Evolutionary conservation across 2,797 vertebrate genomes (phyloP), one percentile per base, ranked within the genome.

Genomic region (Leptodactylus fallax): DNA sequence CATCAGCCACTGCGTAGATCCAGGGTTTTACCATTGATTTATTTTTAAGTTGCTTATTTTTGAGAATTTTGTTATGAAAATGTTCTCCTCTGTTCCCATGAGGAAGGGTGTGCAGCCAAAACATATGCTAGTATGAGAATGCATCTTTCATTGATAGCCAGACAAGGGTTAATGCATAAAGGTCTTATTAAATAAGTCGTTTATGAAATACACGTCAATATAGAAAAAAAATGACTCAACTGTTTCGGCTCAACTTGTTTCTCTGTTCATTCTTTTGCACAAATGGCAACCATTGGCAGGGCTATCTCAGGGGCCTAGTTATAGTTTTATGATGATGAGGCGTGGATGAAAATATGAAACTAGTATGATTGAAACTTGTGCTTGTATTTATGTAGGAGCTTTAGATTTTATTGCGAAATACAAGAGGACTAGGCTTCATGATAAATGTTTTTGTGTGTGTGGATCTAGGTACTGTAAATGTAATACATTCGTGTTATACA

Each of bases 91-190:
- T 67, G 65, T 67, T 88, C 83, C 79, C 87, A 65, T 17, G 83
- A 81, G 87, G 19, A 88, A 65, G 80, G 78, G 55, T 88, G 77
- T 69, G 65, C 83, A 85, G 87, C 87, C 87, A 85, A 82, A 74
- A 81, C 49, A 65, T 82, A 74, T 88, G 83, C 67, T 77, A 19
- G 58, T 63, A 80, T 55, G 47, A 85, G 83, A 88, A 88, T 81
- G 84, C 71, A 88, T 88, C 87, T 85, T 88, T 88, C 87, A 88
- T 88, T 88, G 69, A 88, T 85, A 78, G 83, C 67, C 78, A 88
- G 83, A 81, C 65, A 80, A 81, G 85, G 79, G 27, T 63, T 88
- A 85, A 85, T 23, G 83, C 69, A 81, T 85, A 55, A 61, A 88
- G 87, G 83, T 27, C 83, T 81, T 81, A 85, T 88, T 76, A 88